Percentiles rank a stretch among this genome's conserved stretches.
phyloP scores from a whole-genome alignment of 1,140 invertebrate genomes.

The Leguminivora glycinivorella region DNA sequence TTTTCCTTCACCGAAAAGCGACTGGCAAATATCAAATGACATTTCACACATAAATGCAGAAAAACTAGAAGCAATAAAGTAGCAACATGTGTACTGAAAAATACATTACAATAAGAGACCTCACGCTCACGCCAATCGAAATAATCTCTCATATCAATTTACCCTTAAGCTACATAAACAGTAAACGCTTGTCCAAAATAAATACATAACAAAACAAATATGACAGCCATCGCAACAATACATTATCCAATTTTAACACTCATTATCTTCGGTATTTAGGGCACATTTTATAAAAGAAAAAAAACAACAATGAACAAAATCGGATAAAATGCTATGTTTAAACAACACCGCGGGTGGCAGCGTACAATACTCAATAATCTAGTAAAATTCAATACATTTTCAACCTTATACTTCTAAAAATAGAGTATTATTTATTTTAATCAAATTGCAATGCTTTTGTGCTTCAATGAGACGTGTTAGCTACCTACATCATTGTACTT shows the following conservation, averaged over 20 bases:
- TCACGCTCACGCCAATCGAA: neutral
- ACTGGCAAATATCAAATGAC: no score
- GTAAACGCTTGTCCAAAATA: constrained; percentile 26
- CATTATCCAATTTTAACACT: constrained; percentile 43
- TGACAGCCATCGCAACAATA: constrained; percentile 33
- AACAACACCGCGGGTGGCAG: constrained; percentile 36
- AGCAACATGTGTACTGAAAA: no score
- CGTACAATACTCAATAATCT: constrained; percentile 31
- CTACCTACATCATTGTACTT: constrained; percentile 34
- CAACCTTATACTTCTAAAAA: neutral
- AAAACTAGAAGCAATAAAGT: no score
- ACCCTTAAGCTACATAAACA: constrained; percentile 16
- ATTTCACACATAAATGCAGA: no score
- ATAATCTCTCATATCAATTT: neutral
- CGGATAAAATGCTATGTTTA: constrained; percentile 32
- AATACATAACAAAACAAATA: constrained; percentile 35
- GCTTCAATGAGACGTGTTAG: constrained; percentile 31
- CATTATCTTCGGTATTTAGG: constrained; percentile 42
- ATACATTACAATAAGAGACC: neutral
- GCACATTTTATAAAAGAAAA: constrained; percentile 25
- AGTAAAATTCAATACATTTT: constrained; percentile 20
- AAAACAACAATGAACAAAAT: constrained; percentile 34
- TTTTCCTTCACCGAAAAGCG: no score
- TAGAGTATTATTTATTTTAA: neutral
- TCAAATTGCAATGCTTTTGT: constrained; percentile 19